Percentiles rank a stretch among this genome's conserved stretches.
Evolutionary conservation across 2,797 vertebrate species (phyloP).

Genomic region (Tenualosa thibaudeaui): DNA sequence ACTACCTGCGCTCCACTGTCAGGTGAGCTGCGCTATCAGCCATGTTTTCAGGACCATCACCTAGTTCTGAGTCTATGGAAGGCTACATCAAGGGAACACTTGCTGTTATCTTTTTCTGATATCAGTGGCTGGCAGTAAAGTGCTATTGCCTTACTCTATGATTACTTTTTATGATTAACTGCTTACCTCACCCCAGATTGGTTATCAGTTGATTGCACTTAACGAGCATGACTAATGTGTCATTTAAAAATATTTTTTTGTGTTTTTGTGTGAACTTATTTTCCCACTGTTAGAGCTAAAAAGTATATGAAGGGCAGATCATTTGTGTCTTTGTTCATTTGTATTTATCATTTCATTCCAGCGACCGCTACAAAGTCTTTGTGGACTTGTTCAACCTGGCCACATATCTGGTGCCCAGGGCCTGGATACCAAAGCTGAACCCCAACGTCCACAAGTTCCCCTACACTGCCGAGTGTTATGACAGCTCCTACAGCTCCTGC

Average conservation of each 20-base stretch:
- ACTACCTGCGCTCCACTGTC: constrained; percentile 93
- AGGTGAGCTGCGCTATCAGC: constrained; percentile 72
- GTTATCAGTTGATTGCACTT: neutral
- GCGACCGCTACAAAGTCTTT: constrained; percentile 98
- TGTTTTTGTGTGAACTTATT: neutral
- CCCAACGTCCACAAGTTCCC: constrained; percentile 88
- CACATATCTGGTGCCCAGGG: constrained; percentile 87
- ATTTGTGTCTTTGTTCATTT: neutral
- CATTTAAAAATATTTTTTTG: neutral
- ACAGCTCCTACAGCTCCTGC: constrained; percentile 89
- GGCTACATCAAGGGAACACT: neutral
- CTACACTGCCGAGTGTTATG: constrained; percentile 88
- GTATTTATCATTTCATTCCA: constrained; percentile 52
- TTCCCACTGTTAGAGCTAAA: neutral
- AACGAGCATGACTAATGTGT: neutral
- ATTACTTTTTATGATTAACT: neutral
- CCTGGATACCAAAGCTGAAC: constrained; percentile 93
- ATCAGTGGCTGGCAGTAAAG: neutral
- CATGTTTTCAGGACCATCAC: neutral
- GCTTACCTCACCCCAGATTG: neutral
- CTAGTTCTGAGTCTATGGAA: neutral
- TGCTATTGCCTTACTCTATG: neutral
- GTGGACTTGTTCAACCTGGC: constrained; percentile 98
- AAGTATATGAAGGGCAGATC: neutral
- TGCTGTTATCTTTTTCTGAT: neutral